Evolutionary conservation across 2,888 invertebrate genomes (phyloP), one percentile per base, ranked within the genome.

Genomic region (Troides helena): DNA sequence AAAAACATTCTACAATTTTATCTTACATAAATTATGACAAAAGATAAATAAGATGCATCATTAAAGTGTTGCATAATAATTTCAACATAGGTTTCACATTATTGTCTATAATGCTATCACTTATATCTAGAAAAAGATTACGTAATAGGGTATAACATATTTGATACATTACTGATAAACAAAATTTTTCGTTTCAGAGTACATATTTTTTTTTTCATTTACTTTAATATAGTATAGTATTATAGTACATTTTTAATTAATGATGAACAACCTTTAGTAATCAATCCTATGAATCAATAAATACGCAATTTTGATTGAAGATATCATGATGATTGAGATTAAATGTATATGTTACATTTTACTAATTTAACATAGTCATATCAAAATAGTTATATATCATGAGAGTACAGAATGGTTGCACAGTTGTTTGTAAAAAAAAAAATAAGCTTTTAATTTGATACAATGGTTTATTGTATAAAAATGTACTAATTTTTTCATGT

Each of bases 71-170:
- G 50, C 60, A 66, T 66, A 53, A 60, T 50, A 61, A 39, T 61
- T 21, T 61, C n/a, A 39, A 46, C 46, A 17, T 12, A 21, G 43
- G 21, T 17, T 30, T 59, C 6, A 57, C 56, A 57, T 57, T 68
- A 69, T 69, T 69, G 69, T 69, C 69, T 69, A 65, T 68, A 21
- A 63, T 62, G 25, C 18, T 18, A 50, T 61, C 23, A 6, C 63
- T 68, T 64, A 67, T 18, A 57, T 62, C 43, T 61, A 67, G 56
- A 67, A 56, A 21, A 62, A 53, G 39, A 67, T 62, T 62, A 62
- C 17, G 18, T 65, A 36, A 43, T 58, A 65, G 43, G 30, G 30
- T 65, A 65, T 43, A 65, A 50, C 14, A 17, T 59, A 59, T 62
- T 67, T 67, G 62, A 43, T 67, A 57, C 12, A 21, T 17, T n/a